Evolutionary conservation across 1,140 invertebrate species (phyloP), one percentile per base, ranked within the genome.

Genomic region (Tetramorium simillimum): DNA sequence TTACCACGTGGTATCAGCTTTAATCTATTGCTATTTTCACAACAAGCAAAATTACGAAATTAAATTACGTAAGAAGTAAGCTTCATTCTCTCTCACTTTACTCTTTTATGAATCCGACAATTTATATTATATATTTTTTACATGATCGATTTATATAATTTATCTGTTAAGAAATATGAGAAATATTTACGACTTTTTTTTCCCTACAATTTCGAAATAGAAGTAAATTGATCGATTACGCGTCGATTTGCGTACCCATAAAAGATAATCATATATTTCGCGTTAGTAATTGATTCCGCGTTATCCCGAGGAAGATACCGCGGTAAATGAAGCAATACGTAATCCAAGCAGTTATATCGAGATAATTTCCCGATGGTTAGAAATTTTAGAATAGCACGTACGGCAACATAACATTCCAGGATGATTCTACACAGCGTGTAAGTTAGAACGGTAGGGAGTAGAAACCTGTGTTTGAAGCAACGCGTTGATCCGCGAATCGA

Each of bases 401-500:
- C 40, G 21, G 69, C 40, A 46, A 33, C 24, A 40, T 82, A 82
- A 82, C 28, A 21, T 75, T 62, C 28, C 56, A 33, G 46, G 40
- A 40, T 75, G 43, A 82, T 73, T 21, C 28, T 16, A 51, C 43
- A 21, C 43, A 21, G 46, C 28, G 24, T 46, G 53, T 21, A 37
- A 60, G 40, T 14, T 75, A 49, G n/a, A 84, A 73, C 49, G 69
- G 62, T 28, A 73, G 80, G 33, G 46, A 72, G 24, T 75, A 75
- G 67, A 84, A 84, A 75, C 69, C 37, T 49, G 63, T 51, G 33
- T 51, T 46, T 21, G 43, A 18, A 51, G 49, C 43, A 65, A 58
- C 53, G 77, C 33, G 77, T 82, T 78, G 77, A 82, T 70, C 77
- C 80, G 51, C 65, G 62, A 67, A 46, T 70, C 82, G 69, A 73